phyloP scores from a whole-genome alignment of 2,888 invertebrate genomes.

The Apamea monoglypha region DNA sequence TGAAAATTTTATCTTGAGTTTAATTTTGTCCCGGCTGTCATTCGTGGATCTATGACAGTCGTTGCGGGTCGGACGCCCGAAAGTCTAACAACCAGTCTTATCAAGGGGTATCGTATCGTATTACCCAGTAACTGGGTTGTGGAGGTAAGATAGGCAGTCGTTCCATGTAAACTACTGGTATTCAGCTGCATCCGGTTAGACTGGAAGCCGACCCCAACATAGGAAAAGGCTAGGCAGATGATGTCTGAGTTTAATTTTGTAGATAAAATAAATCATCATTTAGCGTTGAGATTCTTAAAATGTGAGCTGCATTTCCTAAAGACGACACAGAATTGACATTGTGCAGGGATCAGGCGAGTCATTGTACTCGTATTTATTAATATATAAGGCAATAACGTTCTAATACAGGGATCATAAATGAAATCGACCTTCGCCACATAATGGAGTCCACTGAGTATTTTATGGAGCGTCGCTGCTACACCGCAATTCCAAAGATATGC shows the following conservation, averaged over 20 bases:
- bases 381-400: constrained; percentile 74
- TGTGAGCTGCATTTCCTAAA: neutral
- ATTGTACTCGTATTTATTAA: constrained; percentile 56
- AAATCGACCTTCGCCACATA: constrained; percentile 83
- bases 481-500: constrained; percentile 36
- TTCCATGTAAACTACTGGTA: neutral
- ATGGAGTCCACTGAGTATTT: constrained; percentile 62
- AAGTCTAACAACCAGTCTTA: neutral
- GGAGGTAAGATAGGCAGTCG: neutral
- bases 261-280: neutral
- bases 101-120: neutral
- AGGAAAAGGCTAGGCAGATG: neutral
- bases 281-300: neutral
- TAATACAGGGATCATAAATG: constrained; percentile 83
- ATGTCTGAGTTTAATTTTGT: neutral
- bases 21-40: neutral
- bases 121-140: neutral
- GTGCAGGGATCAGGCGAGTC: constrained; percentile 21
- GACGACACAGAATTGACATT: neutral
- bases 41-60: neutral
- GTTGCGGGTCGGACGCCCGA: neutral
- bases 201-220: neutral
- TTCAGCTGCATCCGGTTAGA: neutral
- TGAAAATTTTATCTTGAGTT: neutral
- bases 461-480: constrained; percentile 56